Percentiles rank a stretch among this genome's conserved stretches.
Conservation (phyloP, 2,113 vertebrate genomes). For the Castor canadensis region DNA sequence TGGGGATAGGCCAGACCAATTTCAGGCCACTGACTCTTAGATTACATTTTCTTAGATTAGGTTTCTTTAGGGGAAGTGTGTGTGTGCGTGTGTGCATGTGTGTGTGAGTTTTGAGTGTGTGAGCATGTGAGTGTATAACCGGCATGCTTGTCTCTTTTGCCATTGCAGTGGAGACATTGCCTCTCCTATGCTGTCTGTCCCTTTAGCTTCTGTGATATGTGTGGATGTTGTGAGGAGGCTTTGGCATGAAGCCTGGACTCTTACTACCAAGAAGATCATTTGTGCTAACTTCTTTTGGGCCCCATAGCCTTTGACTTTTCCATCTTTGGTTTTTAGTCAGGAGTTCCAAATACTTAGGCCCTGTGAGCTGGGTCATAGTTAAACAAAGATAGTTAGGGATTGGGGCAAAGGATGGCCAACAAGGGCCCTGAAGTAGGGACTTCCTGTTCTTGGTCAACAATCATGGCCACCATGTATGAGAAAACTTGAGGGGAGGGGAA, state of each 20-base stretch:
- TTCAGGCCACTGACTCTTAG: background rate
- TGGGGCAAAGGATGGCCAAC: background rate
- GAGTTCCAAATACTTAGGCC: background rate
- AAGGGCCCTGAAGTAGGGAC: background rate
- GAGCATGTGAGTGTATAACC: background rate
- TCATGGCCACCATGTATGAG: rapidly evolving
- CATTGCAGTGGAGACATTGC: background rate
- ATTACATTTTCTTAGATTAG: background rate
- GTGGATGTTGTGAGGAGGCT: background rate
- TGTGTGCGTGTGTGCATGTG: background rate
- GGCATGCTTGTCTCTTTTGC: background rate
- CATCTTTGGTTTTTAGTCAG: constrained; percentile 11
- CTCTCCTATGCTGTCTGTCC: background rate
- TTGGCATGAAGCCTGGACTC: background rate
- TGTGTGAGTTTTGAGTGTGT: background rate
- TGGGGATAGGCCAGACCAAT: background rate
- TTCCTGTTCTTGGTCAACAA: rapidly evolving
- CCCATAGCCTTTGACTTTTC: background rate
- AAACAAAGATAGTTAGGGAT: background rate
- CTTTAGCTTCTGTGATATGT: background rate
- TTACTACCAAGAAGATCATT: background rate
- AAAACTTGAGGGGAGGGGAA: rapidly evolving
- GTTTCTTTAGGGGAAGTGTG: background rate
- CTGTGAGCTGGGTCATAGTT: background rate
- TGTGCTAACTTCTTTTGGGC: background rate